Percentiles rank a stretch among this genome's conserved stretches.
These are phyloP conservation scores for Agriotes lineatus DNA, from an alignment of 2,888 invertebrate genomes.

Conservation along the genomic window DNA sequence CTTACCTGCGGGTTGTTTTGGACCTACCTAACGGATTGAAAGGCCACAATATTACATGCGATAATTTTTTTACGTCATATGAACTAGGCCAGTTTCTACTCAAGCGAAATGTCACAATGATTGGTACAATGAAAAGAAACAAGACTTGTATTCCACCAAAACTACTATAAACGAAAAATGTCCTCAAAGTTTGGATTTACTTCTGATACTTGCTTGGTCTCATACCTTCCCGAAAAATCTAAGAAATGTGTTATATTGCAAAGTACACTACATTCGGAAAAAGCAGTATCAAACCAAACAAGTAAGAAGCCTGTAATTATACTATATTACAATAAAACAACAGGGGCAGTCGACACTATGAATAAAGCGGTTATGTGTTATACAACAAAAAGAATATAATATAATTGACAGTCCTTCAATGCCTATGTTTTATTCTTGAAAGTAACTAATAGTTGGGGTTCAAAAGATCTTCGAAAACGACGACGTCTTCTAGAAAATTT, in stretches of 20 bases:
- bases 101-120: constrained; percentile 9
- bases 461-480: constrained; percentile 9
- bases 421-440: constrained; percentile 1
- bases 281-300: constrained; percentile 6
- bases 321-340: constrained; percentile 19
- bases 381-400: constrained; percentile 4
- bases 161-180: constrained; percentile 2
- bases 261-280: constrained; percentile 10
- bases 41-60: not conserved
- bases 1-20: constrained; percentile 2
- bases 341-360: constrained; percentile 8
- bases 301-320: constrained; percentile 6
- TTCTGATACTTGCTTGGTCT: not conserved
- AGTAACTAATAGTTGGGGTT: constrained; percentile 13
- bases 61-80: constrained; percentile 16
- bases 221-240: constrained; percentile 9
- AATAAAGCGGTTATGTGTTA: not conserved
- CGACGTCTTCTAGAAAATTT: constrained; percentile 14
- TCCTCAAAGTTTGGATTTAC: constrained; percentile 5
- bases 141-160: constrained; percentile 15
- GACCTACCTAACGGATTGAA: constrained; percentile 11
- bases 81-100: constrained; percentile 18
- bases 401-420: not conserved
- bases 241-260: constrained; percentile 9
- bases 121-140: constrained; percentile 22